Conservation (phyloP, 2,113 vertebrate genomes). For the Perca fluviatilis region DNA sequence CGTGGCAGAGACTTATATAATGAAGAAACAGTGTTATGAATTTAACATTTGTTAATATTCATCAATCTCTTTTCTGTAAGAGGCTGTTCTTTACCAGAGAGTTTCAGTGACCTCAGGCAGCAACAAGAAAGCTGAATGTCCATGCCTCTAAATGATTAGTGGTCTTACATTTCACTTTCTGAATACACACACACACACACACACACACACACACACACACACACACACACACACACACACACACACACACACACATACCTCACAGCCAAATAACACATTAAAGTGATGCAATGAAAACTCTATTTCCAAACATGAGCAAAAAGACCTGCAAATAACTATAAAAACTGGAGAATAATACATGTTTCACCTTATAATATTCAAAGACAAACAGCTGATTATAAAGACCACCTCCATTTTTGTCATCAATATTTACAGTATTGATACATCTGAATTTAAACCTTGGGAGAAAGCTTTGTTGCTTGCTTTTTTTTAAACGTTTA, state of each 20-base stretch:
- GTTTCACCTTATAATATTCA: neutral
- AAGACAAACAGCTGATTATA: neutral
- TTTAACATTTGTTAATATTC: conserved; percentile 1
- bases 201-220: neutral
- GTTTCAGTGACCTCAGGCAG: neutral
- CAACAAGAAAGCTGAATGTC: neutral
- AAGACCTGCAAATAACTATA: neutral
- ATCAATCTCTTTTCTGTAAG: neutral
- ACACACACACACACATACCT: neutral
- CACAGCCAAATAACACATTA: neutral
- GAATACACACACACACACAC: neutral
- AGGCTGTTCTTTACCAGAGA: neutral
- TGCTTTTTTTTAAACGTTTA: neutral
- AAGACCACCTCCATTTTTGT: neutral
- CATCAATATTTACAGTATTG: neutral
- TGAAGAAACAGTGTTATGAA: conserved; percentile 23
- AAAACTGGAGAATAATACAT: neutral
- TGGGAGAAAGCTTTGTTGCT: neutral
- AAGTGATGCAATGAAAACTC: conserved; percentile 6
- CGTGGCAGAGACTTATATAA: conserved; percentile 51
- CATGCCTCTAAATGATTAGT: neutral
- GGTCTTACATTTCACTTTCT: neutral
- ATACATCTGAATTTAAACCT: neutral
- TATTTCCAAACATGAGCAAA: neutral
- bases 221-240: no score